These are phyloP conservation scores for Drosophila mimica DNA, from an alignment of 2,888 invertebrate species.

Conservation along the genomic window DNA sequence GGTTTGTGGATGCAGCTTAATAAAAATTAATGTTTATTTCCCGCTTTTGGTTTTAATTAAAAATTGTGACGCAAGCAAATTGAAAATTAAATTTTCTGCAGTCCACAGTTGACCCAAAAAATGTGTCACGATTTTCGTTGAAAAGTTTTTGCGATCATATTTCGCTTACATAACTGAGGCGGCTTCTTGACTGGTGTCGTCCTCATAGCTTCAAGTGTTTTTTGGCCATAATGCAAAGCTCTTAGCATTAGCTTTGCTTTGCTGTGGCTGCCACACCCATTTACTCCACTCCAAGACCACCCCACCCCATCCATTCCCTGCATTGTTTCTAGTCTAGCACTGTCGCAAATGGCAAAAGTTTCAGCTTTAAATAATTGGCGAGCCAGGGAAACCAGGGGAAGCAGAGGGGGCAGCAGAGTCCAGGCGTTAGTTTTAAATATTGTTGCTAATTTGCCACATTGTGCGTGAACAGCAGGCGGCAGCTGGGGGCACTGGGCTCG, in stretches of 20 bases:
- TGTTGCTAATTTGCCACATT: conserved; percentile 79
- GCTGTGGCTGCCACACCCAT: conserved; percentile 17
- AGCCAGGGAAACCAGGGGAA: conserved; percentile 22
- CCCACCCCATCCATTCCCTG: background rate
- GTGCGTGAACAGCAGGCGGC: conserved; percentile 66
- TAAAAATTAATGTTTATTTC: conserved; percentile 74
- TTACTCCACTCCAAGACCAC: too few species aligned
- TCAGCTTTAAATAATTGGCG: conserved; percentile 74
- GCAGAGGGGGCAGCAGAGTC: conserved; percentile 15
- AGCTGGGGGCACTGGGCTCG: background rate
- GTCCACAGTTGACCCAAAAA: conserved; percentile 56
- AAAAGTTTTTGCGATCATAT: conserved; percentile 35
- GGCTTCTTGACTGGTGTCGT: conserved; percentile 21
- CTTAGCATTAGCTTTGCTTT: conserved; percentile 66
- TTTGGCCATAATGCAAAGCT: conserved; percentile 68
- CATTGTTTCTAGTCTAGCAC: conserved; percentile 46
- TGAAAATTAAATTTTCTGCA: conserved; percentile 61
- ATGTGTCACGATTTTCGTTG: conserved; percentile 40
- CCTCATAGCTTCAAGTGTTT: conserved; percentile 61
- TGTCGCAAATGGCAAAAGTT: conserved; percentile 72
- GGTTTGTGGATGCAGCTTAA: conserved; percentile 34
- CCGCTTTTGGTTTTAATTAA: conserved; percentile 74
- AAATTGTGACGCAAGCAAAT: conserved; percentile 70
- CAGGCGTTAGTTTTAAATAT: conserved; percentile 76
- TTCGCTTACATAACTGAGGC: conserved; percentile 11